These are phyloP conservation scores for Solea solea DNA, from an alignment of 2,113 vertebrate species.

Conservation along the genomic window DNA sequence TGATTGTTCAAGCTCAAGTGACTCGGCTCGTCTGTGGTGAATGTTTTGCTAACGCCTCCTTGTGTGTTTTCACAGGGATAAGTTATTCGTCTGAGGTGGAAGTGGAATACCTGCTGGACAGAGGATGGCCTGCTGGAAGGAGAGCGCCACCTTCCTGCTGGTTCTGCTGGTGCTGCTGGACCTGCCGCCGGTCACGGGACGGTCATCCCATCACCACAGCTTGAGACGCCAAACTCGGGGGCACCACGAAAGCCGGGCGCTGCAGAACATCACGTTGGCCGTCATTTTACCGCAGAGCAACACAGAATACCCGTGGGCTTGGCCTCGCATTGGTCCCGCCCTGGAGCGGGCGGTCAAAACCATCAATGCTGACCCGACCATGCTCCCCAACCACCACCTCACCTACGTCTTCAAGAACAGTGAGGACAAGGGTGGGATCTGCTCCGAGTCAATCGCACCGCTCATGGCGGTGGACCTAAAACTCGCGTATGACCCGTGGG, in stretches of 20 bases:
- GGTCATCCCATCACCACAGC: background rate
- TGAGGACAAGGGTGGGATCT: slow-evolving; percentile 84
- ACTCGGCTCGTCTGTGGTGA: background rate
- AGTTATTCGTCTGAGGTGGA: slow-evolving; percentile 15
- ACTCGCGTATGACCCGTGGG: slow-evolving; percentile 82
- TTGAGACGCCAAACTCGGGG: slow-evolving; percentile 20
- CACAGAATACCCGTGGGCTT: slow-evolving; percentile 92
- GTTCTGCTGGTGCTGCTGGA: slow-evolving; percentile 52
- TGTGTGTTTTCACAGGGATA: slow-evolving; percentile 18
- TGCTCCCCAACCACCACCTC: slow-evolving; percentile 80
- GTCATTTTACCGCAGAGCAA: slow-evolving; percentile 89
- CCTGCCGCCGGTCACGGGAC: background rate
- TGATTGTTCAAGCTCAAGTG: background rate
- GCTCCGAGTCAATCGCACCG: slow-evolving; percentile 89
- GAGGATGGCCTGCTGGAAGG: slow-evolving; percentile 42
- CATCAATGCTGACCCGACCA: slow-evolving; percentile 74
- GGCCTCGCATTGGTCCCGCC: slow-evolving; percentile 90
- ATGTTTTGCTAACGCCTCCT: background rate
- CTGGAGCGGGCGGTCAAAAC: slow-evolving; percentile 78
- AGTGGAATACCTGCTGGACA: slow-evolving; percentile 19
- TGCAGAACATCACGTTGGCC: slow-evolving; percentile 83
- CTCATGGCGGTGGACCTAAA: slow-evolving; percentile 89
- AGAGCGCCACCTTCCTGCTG: slow-evolving; percentile 39
- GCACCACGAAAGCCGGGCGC: slow-evolving; percentile 14
- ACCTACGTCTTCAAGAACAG: slow-evolving; percentile 85